Base-by-base conservation (phyloP, 2,797 vertebrate species). In the Pangasius mekongensis region DNA sequence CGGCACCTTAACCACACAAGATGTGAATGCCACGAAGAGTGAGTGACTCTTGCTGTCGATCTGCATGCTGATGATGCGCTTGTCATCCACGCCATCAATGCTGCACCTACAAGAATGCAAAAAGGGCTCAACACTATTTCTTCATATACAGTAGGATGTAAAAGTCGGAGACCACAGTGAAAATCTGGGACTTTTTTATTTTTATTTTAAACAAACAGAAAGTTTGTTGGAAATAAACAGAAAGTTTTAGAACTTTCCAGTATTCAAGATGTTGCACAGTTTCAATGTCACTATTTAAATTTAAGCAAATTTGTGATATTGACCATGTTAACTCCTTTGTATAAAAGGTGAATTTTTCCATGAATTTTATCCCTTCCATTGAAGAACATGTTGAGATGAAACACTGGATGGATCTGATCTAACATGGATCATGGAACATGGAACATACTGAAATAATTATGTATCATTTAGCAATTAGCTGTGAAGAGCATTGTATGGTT, bases 1-100 rank as follows among this genome's bases (percentile, higher is more conserved):
- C 4, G 98, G 98, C 87, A 99, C 97, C 92, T 96, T 97, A 49
- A 99, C 96, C 88, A 99, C 97, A n/a, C 98, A 99, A 89, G 98
- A 99, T 76, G 97, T 97, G 94, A 99, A 99, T 0, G 98, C 98
- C 0, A 99, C 95, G 8, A 97, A 99, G 86, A 99, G 94, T 18
- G 96, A 92, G 0, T 96, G 97, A 91, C 97, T 97, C 89, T 94
- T 95, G 92, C 95, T 96, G 95, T 99, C 98, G 27, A 99, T 96
- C 94, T 98, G 97, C 96, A 99, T 97, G 56, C 97, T 97, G 87
- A 98, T 89, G 30, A 99, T 99, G 90, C 97, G 96, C 89, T 98
- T 99, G 95, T 99, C 98, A 39, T 99, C 98, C 56, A 97, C 93
- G 0, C 98, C 97, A 0, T 99, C 98, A 0, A 98, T 96, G 89